Percentiles rank a stretch among this genome's conserved stretches.
phyloP scores from a whole-genome alignment of 1,140 invertebrate species.

The Drosophila chauvacae region DNA sequence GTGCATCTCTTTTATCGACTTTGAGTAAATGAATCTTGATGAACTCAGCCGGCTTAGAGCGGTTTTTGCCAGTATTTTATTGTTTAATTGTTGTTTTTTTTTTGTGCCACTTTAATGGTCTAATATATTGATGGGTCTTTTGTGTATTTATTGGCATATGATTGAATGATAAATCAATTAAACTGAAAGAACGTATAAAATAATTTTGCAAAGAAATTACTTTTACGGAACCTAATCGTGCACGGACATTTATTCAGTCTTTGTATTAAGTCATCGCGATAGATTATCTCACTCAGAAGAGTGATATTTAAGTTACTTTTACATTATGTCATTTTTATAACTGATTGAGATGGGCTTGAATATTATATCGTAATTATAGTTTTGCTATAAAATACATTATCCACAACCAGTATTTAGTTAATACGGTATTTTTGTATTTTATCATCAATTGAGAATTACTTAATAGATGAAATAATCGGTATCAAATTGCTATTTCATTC shows the following conservation, averaged over 20 bases:
- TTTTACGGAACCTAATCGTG: constrained; percentile 24
- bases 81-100: background rate
- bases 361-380: too few relatives aligned
- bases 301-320: background rate
- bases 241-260: background rate
- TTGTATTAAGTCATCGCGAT: constrained; percentile 13
- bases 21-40: constrained; percentile 46
- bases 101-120: constrained; percentile 8
- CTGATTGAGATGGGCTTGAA: too few relatives aligned
- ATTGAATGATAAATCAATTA: constrained; percentile 31
- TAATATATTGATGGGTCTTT: constrained; percentile 15
- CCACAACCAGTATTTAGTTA: too few relatives aligned
- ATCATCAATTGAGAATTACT: too few relatives aligned
- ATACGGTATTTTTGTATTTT: too few relatives aligned
- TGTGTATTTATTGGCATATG: constrained; percentile 31
- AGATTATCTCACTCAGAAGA: background rate
- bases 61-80: constrained; percentile 21
- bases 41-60: constrained; percentile 38
- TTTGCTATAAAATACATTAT: too few relatives aligned
- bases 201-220: constrained; percentile 1
- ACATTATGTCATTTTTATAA: background rate
- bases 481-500: too few relatives aligned
- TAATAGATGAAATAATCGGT: too few relatives aligned
- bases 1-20: constrained; percentile 37
- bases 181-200: background rate